phyloP scores from a whole-genome alignment of 1,140 invertebrate species.

The Zaprionus tsacasi region DNA sequence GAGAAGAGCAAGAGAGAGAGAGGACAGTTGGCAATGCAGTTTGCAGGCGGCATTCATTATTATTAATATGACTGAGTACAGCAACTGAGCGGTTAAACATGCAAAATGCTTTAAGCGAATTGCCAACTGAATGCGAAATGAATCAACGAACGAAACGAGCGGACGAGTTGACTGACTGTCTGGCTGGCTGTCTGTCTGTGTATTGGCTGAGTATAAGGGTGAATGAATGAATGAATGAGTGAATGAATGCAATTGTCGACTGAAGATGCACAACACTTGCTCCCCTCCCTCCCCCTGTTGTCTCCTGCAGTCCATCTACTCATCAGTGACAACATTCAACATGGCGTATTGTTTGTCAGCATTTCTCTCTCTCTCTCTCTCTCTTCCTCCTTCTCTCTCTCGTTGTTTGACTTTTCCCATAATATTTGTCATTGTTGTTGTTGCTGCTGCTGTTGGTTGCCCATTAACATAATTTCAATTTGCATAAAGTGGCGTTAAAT shows the following conservation, averaged over 20 bases:
- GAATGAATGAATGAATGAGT: slow-evolving; percentile 34
- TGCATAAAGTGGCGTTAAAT: slow-evolving; percentile 80
- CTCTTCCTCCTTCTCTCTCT: not conserved
- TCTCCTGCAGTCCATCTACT: slow-evolving; percentile 12
- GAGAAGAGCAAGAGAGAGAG: slow-evolving; percentile 1
- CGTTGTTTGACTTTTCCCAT: slow-evolving; percentile 39
- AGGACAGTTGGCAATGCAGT: slow-evolving; percentile 28
- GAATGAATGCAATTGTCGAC: slow-evolving; percentile 39
- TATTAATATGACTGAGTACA: slow-evolving; percentile 51
- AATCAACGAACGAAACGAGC: slow-evolving; percentile 24
- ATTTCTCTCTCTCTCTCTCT: slow-evolving; percentile 4
- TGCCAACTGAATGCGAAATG: slow-evolving; percentile 50
- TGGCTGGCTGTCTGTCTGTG: slow-evolving; percentile 29
- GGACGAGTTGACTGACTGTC: slow-evolving; percentile 20
- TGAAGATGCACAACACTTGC: slow-evolving; percentile 23
- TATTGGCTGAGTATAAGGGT: slow-evolving; percentile 11
- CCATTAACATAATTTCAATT: slow-evolving; percentile 83
- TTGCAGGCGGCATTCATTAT: slow-evolving; percentile 56
- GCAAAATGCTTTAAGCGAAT: slow-evolving; percentile 72
- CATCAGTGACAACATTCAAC: slow-evolving; percentile 38
- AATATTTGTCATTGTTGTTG: slow-evolving; percentile 41
- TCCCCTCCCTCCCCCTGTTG: not conserved
- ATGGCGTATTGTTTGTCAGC: slow-evolving; percentile 38
- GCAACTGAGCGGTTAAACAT: slow-evolving; percentile 50
- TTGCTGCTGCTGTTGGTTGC: slow-evolving; percentile 47